Evolutionary conservation across 2,888 invertebrate genomes (phyloP).

Genomic region (Agriopis leucophaearia): DNA sequence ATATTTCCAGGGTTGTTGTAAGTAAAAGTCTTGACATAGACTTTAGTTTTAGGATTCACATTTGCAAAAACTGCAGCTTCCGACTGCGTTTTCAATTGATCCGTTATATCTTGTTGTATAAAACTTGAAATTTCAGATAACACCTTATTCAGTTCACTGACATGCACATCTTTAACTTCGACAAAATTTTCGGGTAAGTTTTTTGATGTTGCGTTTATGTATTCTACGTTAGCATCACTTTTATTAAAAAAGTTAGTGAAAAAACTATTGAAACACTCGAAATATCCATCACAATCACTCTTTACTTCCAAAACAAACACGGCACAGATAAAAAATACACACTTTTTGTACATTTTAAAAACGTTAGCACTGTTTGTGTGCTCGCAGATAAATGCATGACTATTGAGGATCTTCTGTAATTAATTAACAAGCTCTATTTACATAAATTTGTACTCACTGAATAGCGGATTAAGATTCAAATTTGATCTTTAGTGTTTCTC

Average conservation of each 20-base stretch:
- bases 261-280: constrained; percentile 61
- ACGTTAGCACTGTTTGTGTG: constrained; percentile 64
- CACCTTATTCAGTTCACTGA: constrained; percentile 54
- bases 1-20: constrained; percentile 49
- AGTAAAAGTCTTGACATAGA: constrained; percentile 63
- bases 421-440: constrained; percentile 25
- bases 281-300: constrained; percentile 66
- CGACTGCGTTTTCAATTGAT: constrained; percentile 41
- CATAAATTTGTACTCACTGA: constrained; percentile 15
- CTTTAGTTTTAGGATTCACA: constrained; percentile 59
- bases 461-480: constrained; percentile 7
- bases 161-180: constrained; percentile 50
- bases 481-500: background rate
- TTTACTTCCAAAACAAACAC: constrained; percentile 51
- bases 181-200: constrained; percentile 49
- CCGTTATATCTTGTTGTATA: constrained; percentile 58
- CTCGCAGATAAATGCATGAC: constrained; percentile 68
- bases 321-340: constrained; percentile 50
- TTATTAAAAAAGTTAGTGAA: constrained; percentile 45
- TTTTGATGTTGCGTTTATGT: constrained; percentile 43
- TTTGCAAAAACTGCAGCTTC: constrained; percentile 48
- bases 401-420: constrained; percentile 41
- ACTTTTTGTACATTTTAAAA: constrained; percentile 55
- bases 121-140: constrained; percentile 58
- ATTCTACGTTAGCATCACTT: constrained; percentile 44